These are phyloP conservation scores for Cinclus mexicanus DNA, from an alignment of 2,113 vertebrate species.

Conservation along the genomic window DNA sequence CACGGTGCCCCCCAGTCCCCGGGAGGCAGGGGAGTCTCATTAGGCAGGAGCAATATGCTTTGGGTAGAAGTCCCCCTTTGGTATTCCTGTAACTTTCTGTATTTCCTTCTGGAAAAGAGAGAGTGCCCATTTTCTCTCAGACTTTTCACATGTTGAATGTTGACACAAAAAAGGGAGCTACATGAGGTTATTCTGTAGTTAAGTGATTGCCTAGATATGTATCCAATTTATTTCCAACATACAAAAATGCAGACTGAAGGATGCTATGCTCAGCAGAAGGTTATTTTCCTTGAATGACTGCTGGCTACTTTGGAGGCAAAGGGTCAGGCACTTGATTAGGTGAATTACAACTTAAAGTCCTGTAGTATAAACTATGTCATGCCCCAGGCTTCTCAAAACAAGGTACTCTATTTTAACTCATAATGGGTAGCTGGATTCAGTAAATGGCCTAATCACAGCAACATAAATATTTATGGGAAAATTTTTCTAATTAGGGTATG, in stretches of 20 bases:
- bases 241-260: slow-evolving; percentile 61
- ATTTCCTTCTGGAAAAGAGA: not conserved
- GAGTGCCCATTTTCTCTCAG: not conserved
- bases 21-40: fast-evolving
- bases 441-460: slow-evolving; percentile 78
- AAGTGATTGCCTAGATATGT: not conserved
- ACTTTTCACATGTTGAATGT: not conserved
- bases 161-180: not conserved
- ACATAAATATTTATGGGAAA: slow-evolving; percentile 85
- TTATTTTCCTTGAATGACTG: slow-evolving; percentile 57
- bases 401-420: slow-evolving; percentile 78
- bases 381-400: slow-evolving; percentile 79
- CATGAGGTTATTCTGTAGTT: not conserved
- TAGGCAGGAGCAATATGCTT: not conserved
- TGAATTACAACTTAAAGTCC: slow-evolving; percentile 76
- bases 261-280: slow-evolving; percentile 56
- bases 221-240: slow-evolving; percentile 25
- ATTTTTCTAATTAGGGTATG: slow-evolving; percentile 81
- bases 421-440: slow-evolving; percentile 81
- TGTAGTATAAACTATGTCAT: slow-evolving; percentile 78
- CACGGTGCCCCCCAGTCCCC: fast-evolving
- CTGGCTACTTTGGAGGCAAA: slow-evolving; percentile 70
- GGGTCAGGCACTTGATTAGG: slow-evolving; percentile 80
- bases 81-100: not conserved
- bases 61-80: not conserved